Evolutionary conservation across 2,888 invertebrate species (phyloP), one percentile per base, ranked within the genome.

Genomic region (Caenorhabditis virilis): DNA sequence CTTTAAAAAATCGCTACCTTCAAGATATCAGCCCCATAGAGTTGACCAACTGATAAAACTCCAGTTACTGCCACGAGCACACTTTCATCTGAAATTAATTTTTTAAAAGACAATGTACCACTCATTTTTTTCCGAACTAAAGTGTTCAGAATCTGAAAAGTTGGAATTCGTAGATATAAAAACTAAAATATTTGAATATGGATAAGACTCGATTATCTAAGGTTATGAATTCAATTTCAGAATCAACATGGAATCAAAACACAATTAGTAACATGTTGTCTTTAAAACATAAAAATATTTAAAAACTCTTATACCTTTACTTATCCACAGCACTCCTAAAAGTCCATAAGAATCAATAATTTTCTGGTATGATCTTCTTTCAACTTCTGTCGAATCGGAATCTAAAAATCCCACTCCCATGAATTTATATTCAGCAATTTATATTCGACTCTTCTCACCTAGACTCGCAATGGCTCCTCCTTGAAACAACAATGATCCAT

Each of bases 11-110:
- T 36, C n/a, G 16, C 13, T 38, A 69, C 64, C 53, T 69, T 72
- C 84, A 95, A 95, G 62, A 98, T 90, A 87, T 98, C 97, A 0
- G 91, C 90, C 79, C 94, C 93, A 43, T 90, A 90, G 42, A 98
- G 90, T 86, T 95, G 95, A 11, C 97, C 97, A 69, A 95, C 91
- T 9, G 95, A 97, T 77, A 94, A 90, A 85, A 95, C 97, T 33
- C 95, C 94, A 15, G 92, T 95, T 51, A 98, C 91, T 82, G 95
- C 88, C 9, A 95, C 92, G 56, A 98, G 88, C 82, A 93, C 95
- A 47, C 92, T 87, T 52, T 92, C 88, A 35, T 91, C 90, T 81
- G 49, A 39, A 72, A 65, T 13, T 25, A 50, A n/a, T n/a, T n/a
- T n/a, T n/a, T n/a, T n/a, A n/a, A n/a, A n/a, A n/a, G n/a, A n/a